Conservation (phyloP, 2,797 vertebrate species). For the Enoplosus armatus region DNA sequence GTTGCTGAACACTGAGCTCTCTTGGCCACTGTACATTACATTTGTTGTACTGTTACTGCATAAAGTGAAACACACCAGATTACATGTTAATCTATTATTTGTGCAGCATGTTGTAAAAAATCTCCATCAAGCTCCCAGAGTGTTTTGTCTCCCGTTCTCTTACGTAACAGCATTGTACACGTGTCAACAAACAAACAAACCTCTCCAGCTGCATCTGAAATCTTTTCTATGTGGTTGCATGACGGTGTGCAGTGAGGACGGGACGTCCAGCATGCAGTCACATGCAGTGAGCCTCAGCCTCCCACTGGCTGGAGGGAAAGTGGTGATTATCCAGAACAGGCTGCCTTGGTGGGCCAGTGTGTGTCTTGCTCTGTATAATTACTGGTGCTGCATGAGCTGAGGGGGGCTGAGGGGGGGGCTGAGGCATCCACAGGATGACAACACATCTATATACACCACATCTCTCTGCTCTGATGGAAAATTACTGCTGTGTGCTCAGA, state of each 20-base stretch:
- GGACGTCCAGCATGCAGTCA: slow-evolving; percentile 21
- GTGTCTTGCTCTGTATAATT: slow-evolving; percentile 38
- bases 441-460: slow-evolving; percentile 16
- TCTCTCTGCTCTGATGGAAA: slow-evolving; percentile 56
- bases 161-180: neutral
- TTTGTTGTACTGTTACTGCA: neutral
- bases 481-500: slow-evolving; percentile 33
- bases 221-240: neutral
- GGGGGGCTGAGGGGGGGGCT: neutral
- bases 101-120: neutral
- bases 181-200: slow-evolving; percentile 5
- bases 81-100: neutral
- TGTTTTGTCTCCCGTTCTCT: neutral
- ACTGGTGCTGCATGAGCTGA: slow-evolving; percentile 20
- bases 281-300: slow-evolving; percentile 7
- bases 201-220: neutral
- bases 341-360: slow-evolving; percentile 7
- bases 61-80: neutral
- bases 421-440: slow-evolving; percentile 6
- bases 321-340: slow-evolving; percentile 29
- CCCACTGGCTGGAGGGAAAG: slow-evolving; percentile 8
- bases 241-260: neutral
- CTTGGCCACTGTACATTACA: too few species aligned
- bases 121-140: too few species aligned
- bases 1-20: neutral